Conservation (phyloP, 2,888 invertebrate species). For the Julus scanicus region DNA sequence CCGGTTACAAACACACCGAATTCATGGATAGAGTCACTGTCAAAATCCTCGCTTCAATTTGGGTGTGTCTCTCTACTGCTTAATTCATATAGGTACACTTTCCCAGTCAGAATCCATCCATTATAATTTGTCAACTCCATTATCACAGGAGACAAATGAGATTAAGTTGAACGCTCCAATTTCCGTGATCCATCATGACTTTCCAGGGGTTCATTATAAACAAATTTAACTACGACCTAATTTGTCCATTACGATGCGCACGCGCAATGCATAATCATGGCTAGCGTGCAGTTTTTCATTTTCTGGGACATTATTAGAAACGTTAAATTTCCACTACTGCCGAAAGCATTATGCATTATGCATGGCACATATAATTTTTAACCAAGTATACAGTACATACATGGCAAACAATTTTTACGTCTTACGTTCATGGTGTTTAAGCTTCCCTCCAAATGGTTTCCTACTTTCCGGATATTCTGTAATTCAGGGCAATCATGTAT, state of each 20-base stretch:
- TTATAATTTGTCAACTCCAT: conserved; percentile 40
- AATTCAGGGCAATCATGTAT: neutral
- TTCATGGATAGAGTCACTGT: neutral
- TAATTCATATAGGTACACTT: neutral
- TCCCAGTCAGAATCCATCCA: conserved; percentile 21
- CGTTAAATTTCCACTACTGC: neutral
- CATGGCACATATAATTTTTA: conserved; percentile 10
- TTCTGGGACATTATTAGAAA: neutral
- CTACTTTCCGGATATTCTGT: neutral
- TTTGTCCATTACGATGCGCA: neutral
- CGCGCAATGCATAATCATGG: neutral
- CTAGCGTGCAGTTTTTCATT: neutral
- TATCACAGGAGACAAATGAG: conserved; percentile 32
- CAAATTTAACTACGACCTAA: neutral
- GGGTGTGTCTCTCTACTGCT: neutral
- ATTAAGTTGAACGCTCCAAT: conserved; percentile 43
- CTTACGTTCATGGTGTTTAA: neutral
- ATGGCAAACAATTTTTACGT: neutral
- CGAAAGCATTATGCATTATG: neutral
- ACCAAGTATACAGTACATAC: neutral
- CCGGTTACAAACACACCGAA: neutral
- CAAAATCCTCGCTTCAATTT: neutral
- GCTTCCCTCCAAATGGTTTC: neutral
- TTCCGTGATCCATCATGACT: conserved; percentile 41
- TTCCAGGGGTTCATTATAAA: conserved; percentile 19